Evolutionary conservation across 2,113 vertebrate species (phyloP), one percentile per base, ranked within the genome.

Genomic region (Brachypodius melanocephalos): DNA sequence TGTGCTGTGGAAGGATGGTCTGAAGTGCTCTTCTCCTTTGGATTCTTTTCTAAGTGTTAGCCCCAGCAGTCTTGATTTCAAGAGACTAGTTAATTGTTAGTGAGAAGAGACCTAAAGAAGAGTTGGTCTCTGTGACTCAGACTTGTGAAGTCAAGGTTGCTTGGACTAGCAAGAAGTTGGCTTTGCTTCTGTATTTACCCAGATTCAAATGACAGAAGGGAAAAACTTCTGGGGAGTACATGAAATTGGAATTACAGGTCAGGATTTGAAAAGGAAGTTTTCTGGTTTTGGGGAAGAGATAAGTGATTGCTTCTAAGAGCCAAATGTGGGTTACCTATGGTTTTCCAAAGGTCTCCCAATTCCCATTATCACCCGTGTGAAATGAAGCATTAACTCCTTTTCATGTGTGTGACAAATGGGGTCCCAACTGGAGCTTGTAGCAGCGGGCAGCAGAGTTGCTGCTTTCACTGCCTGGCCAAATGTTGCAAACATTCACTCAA

Each of bases 121-220:
- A 51, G 49, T 88, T 69, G 89, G 28, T 21, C 12, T 90, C 77
- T 92, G 31, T 67, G 67, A 75, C 63, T 93, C 57, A 84, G 93
- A 25, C 65, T 96, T 74, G 68, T 77, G 76, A 66, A 58, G 66
- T 62, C 88, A 79, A 19, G 59, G 77, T 88, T 92, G 73, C 82
- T 81, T 82, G 94, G 66, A 69, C 88, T 85, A 93, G 78, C 69
- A 66, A 54, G 83, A 90, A 59, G 51, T 89, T 94, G 54, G 62
- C 57, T 72, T 95, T 87, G 65, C 72, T 82, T 25, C 25, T 90
- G 86, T 93, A 61, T 85, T 82, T 93, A 82, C 54, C 46, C 68
- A 68, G 69, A 83, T 90, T 95, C 71, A 89, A 55, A 65, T 79
- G 59, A 40, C 72, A 80, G 51, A 75, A 59, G 52, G 67, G 29